Conservation (phyloP, 2,888 invertebrate species). For the Drosophila kuntzei region DNA sequence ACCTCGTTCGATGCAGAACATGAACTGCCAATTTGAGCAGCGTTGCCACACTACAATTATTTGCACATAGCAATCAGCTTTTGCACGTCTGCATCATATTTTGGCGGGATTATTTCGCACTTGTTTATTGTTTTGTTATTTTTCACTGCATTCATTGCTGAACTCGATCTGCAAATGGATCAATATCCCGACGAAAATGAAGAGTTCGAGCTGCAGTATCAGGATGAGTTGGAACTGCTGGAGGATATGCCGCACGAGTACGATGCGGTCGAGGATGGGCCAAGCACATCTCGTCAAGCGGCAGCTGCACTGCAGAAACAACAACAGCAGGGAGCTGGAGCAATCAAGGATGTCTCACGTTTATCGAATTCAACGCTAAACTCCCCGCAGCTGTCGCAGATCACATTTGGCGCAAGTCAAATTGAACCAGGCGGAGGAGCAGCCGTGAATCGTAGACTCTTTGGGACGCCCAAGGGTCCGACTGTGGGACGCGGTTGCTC, state of each 20-base stretch:
- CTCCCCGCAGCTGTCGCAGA: conserved; percentile 84
- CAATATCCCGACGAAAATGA: conserved; percentile 87
- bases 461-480: conserved; percentile 79
- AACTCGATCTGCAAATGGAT: conserved; percentile 60
- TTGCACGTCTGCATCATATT: neutral
- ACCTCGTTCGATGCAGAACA: neutral
- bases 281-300: conserved; percentile 67
- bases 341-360: conserved; percentile 39
- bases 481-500: conserved; percentile 78
- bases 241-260: conserved; percentile 84
- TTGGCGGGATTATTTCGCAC: conserved; percentile 47
- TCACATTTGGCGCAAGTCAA: conserved; percentile 73
- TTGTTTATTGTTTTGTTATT: conserved; percentile 42
- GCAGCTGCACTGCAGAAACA: conserved; percentile 26
- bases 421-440: conserved; percentile 36
- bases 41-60: conserved; percentile 22
- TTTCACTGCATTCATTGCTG: neutral
- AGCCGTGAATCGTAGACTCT: conserved; percentile 82
- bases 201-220: conserved; percentile 90
- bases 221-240: conserved; percentile 89
- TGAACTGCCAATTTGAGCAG: conserved; percentile 9
- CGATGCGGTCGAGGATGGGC: conserved; percentile 48
- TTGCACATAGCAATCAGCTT: conserved; percentile 31
- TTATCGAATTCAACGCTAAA: conserved; percentile 44
- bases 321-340: conserved; percentile 5